phyloP scores from a whole-genome alignment of 2,888 invertebrate species.

The Parnassius smintheus region DNA sequence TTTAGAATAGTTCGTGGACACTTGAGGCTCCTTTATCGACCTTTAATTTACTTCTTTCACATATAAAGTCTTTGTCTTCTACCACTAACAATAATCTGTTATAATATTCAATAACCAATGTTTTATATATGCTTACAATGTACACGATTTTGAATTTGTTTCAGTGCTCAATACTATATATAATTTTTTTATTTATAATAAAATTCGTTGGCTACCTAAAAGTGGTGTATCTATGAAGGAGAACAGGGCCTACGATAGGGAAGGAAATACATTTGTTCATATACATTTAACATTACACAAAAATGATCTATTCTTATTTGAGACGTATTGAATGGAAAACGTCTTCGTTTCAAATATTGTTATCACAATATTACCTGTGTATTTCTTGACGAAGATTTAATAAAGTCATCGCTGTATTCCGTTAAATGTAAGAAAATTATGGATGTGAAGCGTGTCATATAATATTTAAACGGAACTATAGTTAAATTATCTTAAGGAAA shows the following conservation, averaged over 20 bases:
- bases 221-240: constrained; percentile 65
- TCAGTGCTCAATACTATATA: constrained; percentile 75
- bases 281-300: constrained; percentile 34
- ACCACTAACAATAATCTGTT: constrained; percentile 69
- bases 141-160: constrained; percentile 67
- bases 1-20: constrained; percentile 74
- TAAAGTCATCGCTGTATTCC: constrained; percentile 11
- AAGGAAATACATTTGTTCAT: constrained; percentile 55
- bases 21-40: constrained; percentile 51
- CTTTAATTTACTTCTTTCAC: constrained; percentile 48
- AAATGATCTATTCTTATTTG: background rate
- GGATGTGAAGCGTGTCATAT: constrained; percentile 40
- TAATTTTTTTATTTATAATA: constrained; percentile 49
- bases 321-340: no score
- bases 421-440: constrained; percentile 34
- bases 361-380: no score
- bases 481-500: no score
- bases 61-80: constrained; percentile 73
- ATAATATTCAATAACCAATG: constrained; percentile 55
- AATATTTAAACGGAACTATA: constrained; percentile 7
- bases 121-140: constrained; percentile 54
- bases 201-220: constrained; percentile 80
- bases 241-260: constrained; percentile 64
- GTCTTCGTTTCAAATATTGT: no score
- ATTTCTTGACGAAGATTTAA: no score